These are phyloP conservation scores for Macrosteles quadrilineatus DNA, from an alignment of 1,140 invertebrate genomes.

Conservation along the genomic window DNA sequence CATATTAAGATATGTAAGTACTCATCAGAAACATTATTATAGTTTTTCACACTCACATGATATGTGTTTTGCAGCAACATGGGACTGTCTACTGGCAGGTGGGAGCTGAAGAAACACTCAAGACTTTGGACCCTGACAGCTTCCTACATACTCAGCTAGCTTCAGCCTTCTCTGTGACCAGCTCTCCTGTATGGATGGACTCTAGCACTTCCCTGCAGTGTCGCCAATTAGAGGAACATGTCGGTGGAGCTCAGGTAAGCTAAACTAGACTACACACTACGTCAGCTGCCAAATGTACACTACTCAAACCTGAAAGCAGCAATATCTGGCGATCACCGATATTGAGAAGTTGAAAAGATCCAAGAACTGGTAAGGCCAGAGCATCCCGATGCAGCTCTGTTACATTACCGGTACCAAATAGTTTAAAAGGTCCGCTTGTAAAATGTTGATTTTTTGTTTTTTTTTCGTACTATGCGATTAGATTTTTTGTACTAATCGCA, in stretches of 20 bases:
- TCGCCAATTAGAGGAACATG: constrained; percentile 69
- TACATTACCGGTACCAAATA: too few species aligned
- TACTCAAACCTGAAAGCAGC: neutral
- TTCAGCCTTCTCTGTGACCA: constrained; percentile 70
- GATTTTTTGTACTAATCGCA: too few species aligned
- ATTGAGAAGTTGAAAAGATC: neutral
- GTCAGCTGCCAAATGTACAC: neutral
- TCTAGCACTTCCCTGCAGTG: constrained; percentile 85
- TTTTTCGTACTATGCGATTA: too few species aligned
- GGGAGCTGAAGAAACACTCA: constrained; percentile 66
- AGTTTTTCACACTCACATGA: too few species aligned
- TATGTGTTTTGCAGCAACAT: constrained; percentile 88
- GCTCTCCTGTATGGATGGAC: constrained; percentile 98
- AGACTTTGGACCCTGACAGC: constrained; percentile 66
- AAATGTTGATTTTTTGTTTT: too few species aligned
- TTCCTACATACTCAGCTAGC: constrained; percentile 84
- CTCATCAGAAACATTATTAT: too few species aligned
- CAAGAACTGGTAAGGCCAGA: neutral
- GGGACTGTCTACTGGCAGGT: constrained; percentile 93
- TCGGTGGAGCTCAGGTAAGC: constrained; percentile 74
- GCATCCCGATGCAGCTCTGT: too few species aligned
- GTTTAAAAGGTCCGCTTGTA: too few species aligned
- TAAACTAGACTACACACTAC: neutral
- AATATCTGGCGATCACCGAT: too few species aligned
- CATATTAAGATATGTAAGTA: too few species aligned